Base-by-base conservation (phyloP, 2,888 invertebrate species). In the Epinotia bilunana region DNA sequence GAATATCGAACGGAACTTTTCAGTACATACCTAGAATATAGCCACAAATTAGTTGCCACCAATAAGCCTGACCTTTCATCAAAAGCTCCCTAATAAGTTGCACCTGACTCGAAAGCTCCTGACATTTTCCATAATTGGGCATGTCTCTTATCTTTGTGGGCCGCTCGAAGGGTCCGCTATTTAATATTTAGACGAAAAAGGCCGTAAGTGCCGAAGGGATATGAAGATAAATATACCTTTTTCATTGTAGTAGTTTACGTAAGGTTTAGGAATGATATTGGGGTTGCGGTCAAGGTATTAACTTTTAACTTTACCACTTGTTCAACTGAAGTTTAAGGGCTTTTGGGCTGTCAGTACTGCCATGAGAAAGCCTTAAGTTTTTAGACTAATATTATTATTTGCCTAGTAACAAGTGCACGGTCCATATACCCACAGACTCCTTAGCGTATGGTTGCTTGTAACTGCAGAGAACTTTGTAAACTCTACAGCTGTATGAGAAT, bases 51-150 rank as follows among this genome's bases (percentile, higher is more conserved):
- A 43, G 20, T 39, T 67, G 57, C 57, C 58, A 11, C 11, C 43
- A 58, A 68, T 43, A 39, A 39, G 9, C 43, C 23, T 68, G 58
- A 68, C 57, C 68, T 68, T 68, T 23, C 57, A 18, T 68, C 43
- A 46, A 68, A 68, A 53, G 18, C 53, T 20, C 57, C 58, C 68
- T 58, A 68, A 68, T 55, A 65, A 68, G 57, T 57, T 43, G 57
- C 68, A 58, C 68, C 68, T 68, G 68, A 43, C 12, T 13, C 7
- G 18, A 39, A 12, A 57, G 18, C 16, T 43, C 43, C 43, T 68
- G 57, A 68, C 68, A 68, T 68, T 68, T 43, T 13, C 58, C 57
- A 68, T 68, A 68, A 68, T 68, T 68, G 68, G 68, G 57, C 68
- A 58, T 58, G 68, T n/a, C n/a, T 20, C 68, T 58, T 68, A 68